Percentiles rank a stretch among this genome's conserved stretches.
phyloP scores from a whole-genome alignment of 1,140 invertebrate species.

The Polyergus mexicanus region DNA sequence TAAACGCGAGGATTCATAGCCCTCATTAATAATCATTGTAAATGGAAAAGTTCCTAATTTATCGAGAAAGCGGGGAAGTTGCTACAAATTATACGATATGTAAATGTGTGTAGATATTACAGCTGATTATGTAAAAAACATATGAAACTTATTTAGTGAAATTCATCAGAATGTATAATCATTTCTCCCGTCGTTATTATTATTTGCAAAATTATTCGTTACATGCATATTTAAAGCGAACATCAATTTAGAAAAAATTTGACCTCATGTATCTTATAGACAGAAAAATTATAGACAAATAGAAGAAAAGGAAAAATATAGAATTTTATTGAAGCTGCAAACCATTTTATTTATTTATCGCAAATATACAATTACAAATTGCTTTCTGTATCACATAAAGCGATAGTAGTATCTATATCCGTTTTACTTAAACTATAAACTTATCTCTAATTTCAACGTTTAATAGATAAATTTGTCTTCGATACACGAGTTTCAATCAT shows the following conservation, averaged over 20 bases:
- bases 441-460: background rate
- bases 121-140: constrained; percentile 10
- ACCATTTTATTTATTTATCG: background rate
- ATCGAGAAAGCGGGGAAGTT: constrained; percentile 21
- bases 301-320: background rate
- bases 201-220: background rate
- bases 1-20: constrained; percentile 51
- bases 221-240: background rate
- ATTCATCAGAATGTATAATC: background rate
- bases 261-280: background rate
- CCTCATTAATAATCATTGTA: constrained; percentile 56
- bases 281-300: background rate
- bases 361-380: background rate
- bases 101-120: constrained; percentile 17
- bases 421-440: background rate
- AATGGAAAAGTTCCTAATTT: constrained; percentile 44
- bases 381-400: background rate
- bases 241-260: background rate
- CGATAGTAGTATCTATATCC: background rate
- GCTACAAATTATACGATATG: background rate
- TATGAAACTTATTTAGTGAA: constrained; percentile 25
- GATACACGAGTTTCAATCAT: background rate
- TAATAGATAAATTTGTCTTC: background rate
- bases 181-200: background rate
- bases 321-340: background rate